Base-by-base conservation (phyloP, 2,888 invertebrate genomes). In the Empis stercorea region DNA sequence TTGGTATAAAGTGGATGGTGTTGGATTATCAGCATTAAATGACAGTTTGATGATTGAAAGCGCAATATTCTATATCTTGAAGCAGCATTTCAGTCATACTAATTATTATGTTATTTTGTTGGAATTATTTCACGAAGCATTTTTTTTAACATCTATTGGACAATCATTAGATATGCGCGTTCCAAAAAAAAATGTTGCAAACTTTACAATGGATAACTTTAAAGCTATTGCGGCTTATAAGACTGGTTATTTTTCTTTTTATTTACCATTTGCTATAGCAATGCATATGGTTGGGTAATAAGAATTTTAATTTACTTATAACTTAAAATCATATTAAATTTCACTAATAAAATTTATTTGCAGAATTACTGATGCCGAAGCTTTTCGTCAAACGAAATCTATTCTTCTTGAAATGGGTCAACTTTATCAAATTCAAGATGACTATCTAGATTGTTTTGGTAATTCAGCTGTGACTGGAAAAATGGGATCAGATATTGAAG, bases 391-490 rank as follows among this genome's bases (percentile, higher is more conserved):
- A 65, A 87, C 89, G 0, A 87, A 87, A 67, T 82, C 79, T 0
- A 87, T 96, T 55, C 71, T 94, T 2, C 64, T 94, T 36, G 84
- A 92, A 70, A 92, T 97, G 81, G 97, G 97, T 30, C 86, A 91
- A 59, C 89, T 92, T 64, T 97, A 85, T 71, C 97, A 97, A 77
- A 86, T 93, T 39, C 92, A 92, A 74, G 89, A 84, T 60, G 68
- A 68, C 52, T 66, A 65, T 45, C 56, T 66, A 36, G 94, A 95
- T 65, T 91, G 88, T 62, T 97, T 85, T 65, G 95, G 94, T 1
- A 82, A 93, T 64, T 79, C 86, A 14, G 73, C 77, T 10, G 75
- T 86, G 3, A 93, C 84, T 1, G 97, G 96, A 9, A 99, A 96
- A 72, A 72, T 78, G 36, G 89, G 93, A 30, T 87, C 83, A 0